Base-by-base conservation (phyloP, 2,797 vertebrate species). In the Mormyrus proboscirostris region DNA sequence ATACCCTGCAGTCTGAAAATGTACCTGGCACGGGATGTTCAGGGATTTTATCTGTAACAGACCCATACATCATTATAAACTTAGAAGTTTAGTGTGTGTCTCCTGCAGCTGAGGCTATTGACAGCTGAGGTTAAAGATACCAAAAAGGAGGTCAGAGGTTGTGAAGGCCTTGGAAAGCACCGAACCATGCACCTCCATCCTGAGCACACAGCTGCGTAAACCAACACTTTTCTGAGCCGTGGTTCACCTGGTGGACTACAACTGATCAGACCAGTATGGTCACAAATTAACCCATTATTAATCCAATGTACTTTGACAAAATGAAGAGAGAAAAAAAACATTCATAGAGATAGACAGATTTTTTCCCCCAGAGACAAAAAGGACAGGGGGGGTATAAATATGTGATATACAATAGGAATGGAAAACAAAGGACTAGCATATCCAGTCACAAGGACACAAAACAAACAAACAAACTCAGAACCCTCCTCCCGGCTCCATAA, bases 331-430 rank as follows among this genome's bases (percentile, higher is more conserved):
- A 22, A 22, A 25, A 3, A 12, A 84, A 33, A 44, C 25, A 50
- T 16, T 22, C 16, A 62, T 2, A 87, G 4, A 41, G 49, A 90
- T 44, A 50, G 69, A 33, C 2, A 33, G 29, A 33, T 33, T 93
- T 85, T 91, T 88, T 88, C 89, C 89, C 88, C 29, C 29, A 33
- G 90, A 90, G 85, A n/a, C 33, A n/a, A 89, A 88, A 53, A 65
- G 83, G 55, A 22, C 41, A 87, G 65, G 38, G 88, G 65, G 65
- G 50, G 90, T 86, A 79, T 84, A 91, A 92, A 92, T 92, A 92
- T 91, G 92, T 25, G 90, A 90, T 91, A 92, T 89, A 92, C 88
- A 51, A 90, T 90, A 91, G 57, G 50, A 91, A 90, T 92, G 89
- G 4, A 41, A 76, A 12, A 62, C 25, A 57, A n/a, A 53, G 89